Base-by-base conservation (phyloP, 1,140 invertebrate species). In the Halyomorpha halys region DNA sequence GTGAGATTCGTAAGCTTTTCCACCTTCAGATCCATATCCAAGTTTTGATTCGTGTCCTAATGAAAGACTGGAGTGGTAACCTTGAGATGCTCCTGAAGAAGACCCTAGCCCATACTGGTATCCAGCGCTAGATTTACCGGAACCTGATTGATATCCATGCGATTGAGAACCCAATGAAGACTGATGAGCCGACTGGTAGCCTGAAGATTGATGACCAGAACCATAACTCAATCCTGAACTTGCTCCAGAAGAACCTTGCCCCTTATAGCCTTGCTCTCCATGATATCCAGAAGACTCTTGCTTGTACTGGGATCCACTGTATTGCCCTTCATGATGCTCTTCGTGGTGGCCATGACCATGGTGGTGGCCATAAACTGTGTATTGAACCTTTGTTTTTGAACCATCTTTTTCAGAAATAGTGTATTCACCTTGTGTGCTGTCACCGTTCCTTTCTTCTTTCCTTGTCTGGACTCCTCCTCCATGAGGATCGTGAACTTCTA, bases 401-500 rank as follows among this genome's bases (percentile, higher is more conserved):
- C 53, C 53, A 15, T 56, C 53, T 25, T 56, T 56, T 15, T 56
- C 53, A 25, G 9, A 21, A 6, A 56, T 19, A 15, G 18, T 56
- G 23, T 56, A 56, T 25, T 56, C 53, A 1, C 53, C 23, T 6
- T 56, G 53, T 2, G 53, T 23, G 18, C 14, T 56, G 18, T 56
- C 53, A 11, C 53, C 53, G 18, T 56, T 19, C 21, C 53, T 25
- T 25, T 56, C 53, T 56, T 56, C 53, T 56, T 56, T 56, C 8
- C 53, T 21, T 4, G 53, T 56, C 23, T 56, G 53, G 53, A 56
- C 53, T 5, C 53, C 53, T 5, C 53, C 53, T 16, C 19, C 23
- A 25, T 56, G 53, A 11, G 53, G 53, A 25, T 56, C 53, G 23
- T 56, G 53, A 1, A 56, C 53, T 27, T 56, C 53, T 21, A 56